Conservation (phyloP, 2,113 vertebrate species). For the Camelus dromedarius region DNA sequence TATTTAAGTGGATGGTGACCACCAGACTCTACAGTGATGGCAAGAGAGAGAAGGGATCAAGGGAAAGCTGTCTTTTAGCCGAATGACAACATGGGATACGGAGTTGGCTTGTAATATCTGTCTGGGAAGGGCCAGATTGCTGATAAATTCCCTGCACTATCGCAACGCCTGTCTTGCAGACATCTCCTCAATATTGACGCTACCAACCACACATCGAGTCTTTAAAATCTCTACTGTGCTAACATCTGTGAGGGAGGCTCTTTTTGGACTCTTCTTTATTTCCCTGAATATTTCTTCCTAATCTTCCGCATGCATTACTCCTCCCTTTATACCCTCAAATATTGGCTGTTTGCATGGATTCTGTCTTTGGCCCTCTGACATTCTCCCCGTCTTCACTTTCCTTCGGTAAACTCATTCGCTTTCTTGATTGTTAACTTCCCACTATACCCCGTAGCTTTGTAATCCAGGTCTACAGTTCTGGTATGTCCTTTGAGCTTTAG, state of each 20-base stretch:
- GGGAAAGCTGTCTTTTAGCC: not conserved
- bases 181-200: not conserved
- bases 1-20: not conserved
- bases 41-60: not conserved
- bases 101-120: not conserved
- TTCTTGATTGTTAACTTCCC: not conserved
- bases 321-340: not conserved
- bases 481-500: not conserved
- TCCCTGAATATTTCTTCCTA: not conserved
- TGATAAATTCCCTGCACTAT: not conserved
- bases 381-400: not conserved
- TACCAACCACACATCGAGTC: not conserved
- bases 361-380: not conserved
- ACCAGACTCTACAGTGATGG: not conserved
- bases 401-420: not conserved
- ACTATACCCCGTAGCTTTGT: not conserved
- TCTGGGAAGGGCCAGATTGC: not conserved
- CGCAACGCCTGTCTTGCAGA: not conserved
- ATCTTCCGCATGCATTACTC: not conserved
- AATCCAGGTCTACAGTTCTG: not conserved
- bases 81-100: not conserved
- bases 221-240: not conserved
- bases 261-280: not conserved
- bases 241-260: not conserved
- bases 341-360: not conserved